These are phyloP conservation scores for Limanda limanda DNA, from an alignment of 2,113 vertebrate genomes.

Conservation along the genomic window DNA sequence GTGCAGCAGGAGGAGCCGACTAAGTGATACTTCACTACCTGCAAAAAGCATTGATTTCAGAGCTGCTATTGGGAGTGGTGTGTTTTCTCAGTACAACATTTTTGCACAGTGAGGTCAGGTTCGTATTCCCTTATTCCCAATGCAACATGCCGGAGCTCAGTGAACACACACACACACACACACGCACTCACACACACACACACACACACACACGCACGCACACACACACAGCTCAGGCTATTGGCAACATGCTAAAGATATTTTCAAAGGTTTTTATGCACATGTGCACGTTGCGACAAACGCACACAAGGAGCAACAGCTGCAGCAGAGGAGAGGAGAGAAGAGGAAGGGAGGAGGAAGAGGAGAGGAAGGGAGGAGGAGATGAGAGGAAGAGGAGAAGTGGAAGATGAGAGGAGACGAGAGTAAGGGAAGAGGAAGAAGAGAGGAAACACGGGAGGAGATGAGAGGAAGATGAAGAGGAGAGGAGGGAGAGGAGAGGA, in stretches of 20 bases:
- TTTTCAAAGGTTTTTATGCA: neutral
- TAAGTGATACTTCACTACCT: constrained; percentile 36
- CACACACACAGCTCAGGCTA: neutral
- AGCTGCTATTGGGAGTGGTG: constrained; percentile 51
- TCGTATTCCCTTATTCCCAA: constrained; percentile 71
- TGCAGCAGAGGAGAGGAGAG: neutral
- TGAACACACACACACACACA: constrained; percentile 47
- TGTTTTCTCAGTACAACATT: constrained; percentile 69
- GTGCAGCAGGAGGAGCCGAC: constrained; percentile 18
- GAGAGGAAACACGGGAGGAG: neutral
- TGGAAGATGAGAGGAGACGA: neutral
- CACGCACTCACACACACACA: constrained; percentile 19
- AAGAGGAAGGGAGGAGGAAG: neutral
- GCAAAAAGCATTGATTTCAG: constrained; percentile 53
- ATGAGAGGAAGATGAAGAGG: neutral
- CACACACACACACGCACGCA: neutral
- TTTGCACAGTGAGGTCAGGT: constrained; percentile 73
- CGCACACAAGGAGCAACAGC: neutral
- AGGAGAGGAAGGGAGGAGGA: too few species aligned
- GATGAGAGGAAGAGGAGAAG: too few species aligned
- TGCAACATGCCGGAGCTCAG: constrained; percentile 54
- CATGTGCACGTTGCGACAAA: constrained; percentile 3
- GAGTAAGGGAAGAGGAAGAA: neutral
- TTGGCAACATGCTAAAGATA: neutral
- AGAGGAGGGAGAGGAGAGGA: neutral